Conservation (phyloP, 2,797 vertebrate genomes). For the Gila robusta region DNA sequence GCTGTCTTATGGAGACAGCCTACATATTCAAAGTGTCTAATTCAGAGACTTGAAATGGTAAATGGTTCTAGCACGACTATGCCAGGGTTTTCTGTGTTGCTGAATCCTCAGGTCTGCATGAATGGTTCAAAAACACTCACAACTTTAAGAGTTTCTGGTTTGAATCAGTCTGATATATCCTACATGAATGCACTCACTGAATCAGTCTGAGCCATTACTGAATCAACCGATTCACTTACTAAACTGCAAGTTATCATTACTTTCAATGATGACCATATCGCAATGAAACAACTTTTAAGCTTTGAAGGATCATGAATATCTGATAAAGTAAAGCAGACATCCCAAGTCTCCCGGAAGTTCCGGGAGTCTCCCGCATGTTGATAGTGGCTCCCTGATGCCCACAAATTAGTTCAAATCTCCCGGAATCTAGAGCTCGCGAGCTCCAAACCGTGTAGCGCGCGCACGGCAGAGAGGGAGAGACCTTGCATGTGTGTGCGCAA, state of each 20-base stretch:
- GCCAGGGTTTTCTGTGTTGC: neutral
- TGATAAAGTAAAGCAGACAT: neutral
- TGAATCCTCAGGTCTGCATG: neutral
- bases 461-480: too few species aligned
- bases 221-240: neutral
- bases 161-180: neutral
- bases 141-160: neutral
- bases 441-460: too few species aligned
- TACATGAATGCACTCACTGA: neutral
- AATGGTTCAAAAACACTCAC: neutral
- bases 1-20: neutral
- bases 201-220: neutral
- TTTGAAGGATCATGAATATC: neutral
- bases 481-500: too few species aligned
- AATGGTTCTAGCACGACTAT: neutral
- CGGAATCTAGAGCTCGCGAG: too few species aligned
- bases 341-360: too few species aligned
- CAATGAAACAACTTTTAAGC: neutral
- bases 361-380: too few species aligned
- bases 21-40: conserved; percentile 10
- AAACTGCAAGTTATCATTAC: neutral
- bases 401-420: too few species aligned
- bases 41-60: neutral
- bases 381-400: too few species aligned
- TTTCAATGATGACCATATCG: neutral